A percentile compares a stretch with the other conserved stretches of the same genome.
phyloP scores from a whole-genome alignment of 2,113 vertebrate species.

The Pseudopipra pipra region DNA sequence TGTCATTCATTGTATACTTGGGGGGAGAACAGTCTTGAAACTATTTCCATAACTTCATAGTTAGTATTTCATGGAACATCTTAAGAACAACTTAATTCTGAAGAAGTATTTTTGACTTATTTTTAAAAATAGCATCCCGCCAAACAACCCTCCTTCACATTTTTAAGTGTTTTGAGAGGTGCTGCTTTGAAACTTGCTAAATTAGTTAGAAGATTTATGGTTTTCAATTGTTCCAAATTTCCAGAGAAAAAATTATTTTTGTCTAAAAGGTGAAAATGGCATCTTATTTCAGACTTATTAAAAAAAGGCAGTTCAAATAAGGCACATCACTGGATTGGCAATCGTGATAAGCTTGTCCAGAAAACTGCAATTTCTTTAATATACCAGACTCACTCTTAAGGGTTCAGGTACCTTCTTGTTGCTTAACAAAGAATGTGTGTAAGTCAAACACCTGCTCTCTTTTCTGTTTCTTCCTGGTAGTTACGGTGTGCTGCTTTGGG shows the following conservation, averaged over 20 bases:
- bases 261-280: not conserved
- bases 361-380: not conserved
- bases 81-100: not conserved
- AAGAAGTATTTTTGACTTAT: not conserved
- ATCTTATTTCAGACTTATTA: not conserved
- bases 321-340: not conserved
- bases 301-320: not conserved
- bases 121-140: not conserved
- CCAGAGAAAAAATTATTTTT: not conserved
- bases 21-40: not conserved
- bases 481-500: slow-evolving; percentile 94
- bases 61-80: not conserved
- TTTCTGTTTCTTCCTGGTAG: slow-evolving; percentile 62
- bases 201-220: not conserved
- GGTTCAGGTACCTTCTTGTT: not conserved
- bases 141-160: not conserved
- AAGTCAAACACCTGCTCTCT: not conserved
- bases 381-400: not conserved
- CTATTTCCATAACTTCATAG: not conserved
- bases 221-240: not conserved
- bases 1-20: not conserved
- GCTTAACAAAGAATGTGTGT: not conserved
- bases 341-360: not conserved
- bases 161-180: not conserved
- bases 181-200: not conserved